Evolutionary conservation across 2,113 vertebrate genomes (phyloP).

Genomic region (Lutjanus erythropterus): DNA sequence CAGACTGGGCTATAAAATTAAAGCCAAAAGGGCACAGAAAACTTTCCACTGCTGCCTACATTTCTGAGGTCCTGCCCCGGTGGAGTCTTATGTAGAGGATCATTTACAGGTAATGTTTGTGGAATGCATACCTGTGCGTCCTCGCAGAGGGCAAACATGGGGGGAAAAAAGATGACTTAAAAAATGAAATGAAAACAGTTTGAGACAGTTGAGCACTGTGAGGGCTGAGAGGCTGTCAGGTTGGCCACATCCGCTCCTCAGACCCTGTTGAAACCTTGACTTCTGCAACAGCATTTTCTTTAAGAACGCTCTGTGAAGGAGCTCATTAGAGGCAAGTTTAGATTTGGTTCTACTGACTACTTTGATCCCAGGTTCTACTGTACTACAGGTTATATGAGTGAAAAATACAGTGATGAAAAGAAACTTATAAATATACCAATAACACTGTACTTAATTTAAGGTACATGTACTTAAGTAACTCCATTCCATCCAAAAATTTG

Average conservation of each 20-base stretch:
- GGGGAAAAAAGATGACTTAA: background rate
- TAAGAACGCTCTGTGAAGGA: background rate
- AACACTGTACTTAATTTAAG: background rate
- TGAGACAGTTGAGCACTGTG: constrained; percentile 45
- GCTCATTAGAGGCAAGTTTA: background rate
- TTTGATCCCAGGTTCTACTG: background rate
- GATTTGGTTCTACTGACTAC: background rate
- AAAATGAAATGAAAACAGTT: constrained; percentile 34
- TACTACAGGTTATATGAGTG: background rate
- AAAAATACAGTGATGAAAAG: background rate
- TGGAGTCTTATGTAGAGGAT: constrained; percentile 32
- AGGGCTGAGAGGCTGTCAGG: constrained; percentile 12
- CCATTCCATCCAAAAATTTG: no score
- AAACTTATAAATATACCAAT: background rate
- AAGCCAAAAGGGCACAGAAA: constrained; percentile 26
- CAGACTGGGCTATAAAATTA: constrained; percentile 7
- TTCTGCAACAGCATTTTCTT: background rate
- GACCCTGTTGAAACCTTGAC: constrained; percentile 3
- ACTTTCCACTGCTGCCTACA: constrained; percentile 18
- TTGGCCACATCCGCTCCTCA: constrained; percentile 29
- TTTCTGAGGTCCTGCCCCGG: constrained; percentile 3
- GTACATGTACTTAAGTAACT: background rate
- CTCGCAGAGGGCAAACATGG: background rate
- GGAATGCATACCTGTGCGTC: constrained; percentile 45
- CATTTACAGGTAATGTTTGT: constrained; percentile 60